These are phyloP conservation scores for Ailuropoda melanoleuca DNA, from an alignment of 2,113 vertebrate species.

Conservation along the genomic window DNA sequence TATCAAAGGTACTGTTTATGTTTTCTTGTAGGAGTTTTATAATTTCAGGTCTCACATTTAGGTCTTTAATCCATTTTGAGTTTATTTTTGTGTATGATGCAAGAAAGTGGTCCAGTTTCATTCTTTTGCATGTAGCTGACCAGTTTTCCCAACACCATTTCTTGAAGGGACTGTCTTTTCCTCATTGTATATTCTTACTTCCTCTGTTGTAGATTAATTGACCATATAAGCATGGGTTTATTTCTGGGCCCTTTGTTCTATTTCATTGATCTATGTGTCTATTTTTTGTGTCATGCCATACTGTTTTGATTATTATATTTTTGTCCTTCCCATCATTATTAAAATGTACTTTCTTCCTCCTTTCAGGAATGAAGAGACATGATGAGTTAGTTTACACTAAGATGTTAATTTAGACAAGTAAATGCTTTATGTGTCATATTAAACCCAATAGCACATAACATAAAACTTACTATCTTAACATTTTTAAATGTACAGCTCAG, in stretches of 20 bases:
- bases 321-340: neutral
- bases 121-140: neutral
- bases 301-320: neutral
- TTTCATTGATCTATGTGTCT: neutral
- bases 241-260: neutral
- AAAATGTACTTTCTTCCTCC: neutral
- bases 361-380: neutral
- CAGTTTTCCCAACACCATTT: neutral
- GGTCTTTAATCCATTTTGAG: neutral
- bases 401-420: neutral
- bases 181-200: neutral
- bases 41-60: neutral
- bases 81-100: neutral
- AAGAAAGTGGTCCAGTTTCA: neutral
- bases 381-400: neutral
- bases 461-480: neutral
- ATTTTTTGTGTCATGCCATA: neutral
- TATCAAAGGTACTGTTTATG: neutral
- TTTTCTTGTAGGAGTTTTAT: neutral
- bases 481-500: neutral
- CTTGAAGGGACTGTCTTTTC: neutral
- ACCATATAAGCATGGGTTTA: neutral
- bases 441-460: neutral
- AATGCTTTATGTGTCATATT: neutral
- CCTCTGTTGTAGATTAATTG: neutral